These are phyloP conservation scores for Sabellastarte sp. DNA, from an alignment of 2,888 invertebrate genomes.

Conservation along the genomic window DNA sequence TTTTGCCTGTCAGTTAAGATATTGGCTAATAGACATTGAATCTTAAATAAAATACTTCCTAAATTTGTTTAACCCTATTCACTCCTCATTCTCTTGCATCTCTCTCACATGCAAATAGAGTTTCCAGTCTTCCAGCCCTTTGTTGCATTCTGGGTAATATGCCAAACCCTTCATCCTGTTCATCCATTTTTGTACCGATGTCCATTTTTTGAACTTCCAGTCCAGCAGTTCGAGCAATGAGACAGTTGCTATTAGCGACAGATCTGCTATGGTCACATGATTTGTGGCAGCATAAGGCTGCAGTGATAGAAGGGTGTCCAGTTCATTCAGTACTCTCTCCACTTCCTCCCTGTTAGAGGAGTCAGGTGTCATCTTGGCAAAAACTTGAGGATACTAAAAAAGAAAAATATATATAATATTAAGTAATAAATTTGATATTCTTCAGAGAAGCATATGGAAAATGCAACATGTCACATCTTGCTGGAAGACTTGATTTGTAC, in stretches of 20 bases:
- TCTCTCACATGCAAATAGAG: conserved; percentile 1
- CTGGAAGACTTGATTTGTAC: too few species aligned
- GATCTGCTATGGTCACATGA: conserved; percentile 2
- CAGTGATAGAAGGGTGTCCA: background rate
- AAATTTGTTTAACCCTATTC: too few species aligned
- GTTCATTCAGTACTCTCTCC: background rate
- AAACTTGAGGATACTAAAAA: conserved; percentile 9
- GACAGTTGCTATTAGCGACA: background rate
- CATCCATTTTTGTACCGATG: background rate
- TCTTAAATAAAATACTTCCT: too few species aligned
- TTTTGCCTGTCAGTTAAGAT: too few species aligned
- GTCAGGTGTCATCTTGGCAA: background rate
- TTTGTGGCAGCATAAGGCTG: background rate
- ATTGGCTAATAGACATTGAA: too few species aligned
- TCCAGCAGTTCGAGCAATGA: conserved; percentile 5
- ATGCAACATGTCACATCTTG: too few species aligned
- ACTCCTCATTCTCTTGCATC: background rate
- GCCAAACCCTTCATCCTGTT: background rate
- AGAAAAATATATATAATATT: too few species aligned
- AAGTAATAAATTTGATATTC: too few species aligned
- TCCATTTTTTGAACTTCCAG: conserved; percentile 5
- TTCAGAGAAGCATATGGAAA: too few species aligned
- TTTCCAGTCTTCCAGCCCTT: conserved; percentile 11
- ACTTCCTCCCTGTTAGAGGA: background rate
- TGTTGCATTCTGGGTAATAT: conserved; percentile 7